Base-by-base conservation (phyloP, 2,113 vertebrate genomes). In the Sinocyclocheilus anophthalmus region DNA sequence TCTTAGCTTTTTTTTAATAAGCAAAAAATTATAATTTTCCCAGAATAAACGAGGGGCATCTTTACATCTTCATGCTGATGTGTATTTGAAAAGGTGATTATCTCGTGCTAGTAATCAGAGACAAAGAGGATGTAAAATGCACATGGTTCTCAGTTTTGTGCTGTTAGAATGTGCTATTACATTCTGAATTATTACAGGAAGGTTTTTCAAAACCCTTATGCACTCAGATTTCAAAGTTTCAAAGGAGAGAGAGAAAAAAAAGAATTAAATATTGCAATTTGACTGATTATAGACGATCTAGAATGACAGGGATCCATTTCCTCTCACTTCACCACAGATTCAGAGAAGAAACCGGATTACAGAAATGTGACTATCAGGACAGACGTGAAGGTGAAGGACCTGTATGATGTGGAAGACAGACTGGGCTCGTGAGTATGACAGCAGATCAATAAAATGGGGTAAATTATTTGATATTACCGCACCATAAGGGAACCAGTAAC, bases 401-500 rank as follows among this genome's bases (percentile, higher is more conserved):
- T 98, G 81, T 99, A 99, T 5, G 95, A 98, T 81, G 96, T 99
- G 45, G 96, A 98, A 88, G 98, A 99, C 86, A 93, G 97, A 70
- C 93, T 99, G 89, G 98, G 98, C 93, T 97, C 98, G 98, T 99
- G 95, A 97, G 98, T 97, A 85, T 79, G 39, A 76, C 42, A 14
- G 22, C 22, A 48, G 39, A 79, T 55, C 7, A 79, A 79, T 55
- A 30, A 33, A 69, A 69, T 20, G 8, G 7, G 1, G 8, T 37
- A 0, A 20, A 70, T 9, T 0, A 37, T 20, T 26, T 18, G 0
- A 70, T 9, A 20, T 20, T 70, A 37, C 9, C 10, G 7, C 9
- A 33, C 26, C 7, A 6, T 33, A 33, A 69, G 33, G 26, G 5
- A 69, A 69, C 2, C 26, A 16, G 65, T 0, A 69, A 67, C 13